phyloP scores from a whole-genome alignment of 1,140 invertebrate genomes.

The Lepidurus arcticus region DNA sequence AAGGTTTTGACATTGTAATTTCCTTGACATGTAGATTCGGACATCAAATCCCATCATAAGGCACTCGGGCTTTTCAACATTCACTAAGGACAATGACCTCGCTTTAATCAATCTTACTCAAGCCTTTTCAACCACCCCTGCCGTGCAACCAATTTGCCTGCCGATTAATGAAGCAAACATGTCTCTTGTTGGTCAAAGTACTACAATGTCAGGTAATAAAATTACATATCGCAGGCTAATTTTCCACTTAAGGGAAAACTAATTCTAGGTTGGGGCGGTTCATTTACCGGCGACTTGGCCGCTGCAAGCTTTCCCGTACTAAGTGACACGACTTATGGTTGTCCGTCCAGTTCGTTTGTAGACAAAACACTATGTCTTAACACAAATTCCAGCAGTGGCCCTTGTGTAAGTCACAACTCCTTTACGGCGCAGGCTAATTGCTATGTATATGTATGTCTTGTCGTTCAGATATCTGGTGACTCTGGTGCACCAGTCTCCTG shows the following conservation, averaged over 20 bases:
- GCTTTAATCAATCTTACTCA: background rate
- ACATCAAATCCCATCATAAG: no score
- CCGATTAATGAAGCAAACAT: background rate
- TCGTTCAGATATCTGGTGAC: background rate
- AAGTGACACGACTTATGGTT: background rate
- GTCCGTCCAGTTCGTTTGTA: background rate
- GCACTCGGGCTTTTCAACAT: background rate
- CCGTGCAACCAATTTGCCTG: background rate
- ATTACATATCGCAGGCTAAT: background rate
- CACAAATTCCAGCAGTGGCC: background rate
- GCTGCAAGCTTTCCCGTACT: background rate
- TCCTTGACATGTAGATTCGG: no score
- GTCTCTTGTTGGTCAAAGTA: background rate
- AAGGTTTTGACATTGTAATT: no score
- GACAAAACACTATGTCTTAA: background rate
- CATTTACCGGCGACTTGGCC: no score
- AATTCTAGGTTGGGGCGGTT: background rate
- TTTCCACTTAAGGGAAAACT: background rate
- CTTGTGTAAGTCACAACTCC: background rate
- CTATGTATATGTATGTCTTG: background rate
- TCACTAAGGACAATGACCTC: background rate
- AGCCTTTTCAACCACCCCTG: background rate
- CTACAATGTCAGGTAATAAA: background rate
- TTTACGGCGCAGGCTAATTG: background rate
- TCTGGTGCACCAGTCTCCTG: background rate